Evolutionary conservation across 1,140 invertebrate species (phyloP), one percentile per base, ranked within the genome.

Genomic region (Leptinotarsa defecta): DNA sequence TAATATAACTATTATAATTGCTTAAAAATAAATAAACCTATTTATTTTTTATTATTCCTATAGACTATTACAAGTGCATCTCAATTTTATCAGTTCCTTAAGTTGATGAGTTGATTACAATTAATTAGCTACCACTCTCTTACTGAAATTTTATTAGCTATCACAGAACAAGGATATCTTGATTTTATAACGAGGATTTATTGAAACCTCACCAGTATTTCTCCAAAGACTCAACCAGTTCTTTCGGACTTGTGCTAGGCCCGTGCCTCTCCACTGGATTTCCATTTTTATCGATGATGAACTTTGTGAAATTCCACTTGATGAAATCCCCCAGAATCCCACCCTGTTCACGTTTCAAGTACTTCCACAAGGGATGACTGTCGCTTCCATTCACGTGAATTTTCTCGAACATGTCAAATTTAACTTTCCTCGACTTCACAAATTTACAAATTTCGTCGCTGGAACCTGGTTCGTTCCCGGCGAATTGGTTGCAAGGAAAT

Each of bases 271-370:
- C 91, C 0, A 98, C 91, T 1, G 94, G 93, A 64, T 93, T 85
- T 4, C 97, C 97, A 62, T 97, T 87, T 82, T 92, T 94, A 85
- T 98, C 90, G 27, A 98, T 87, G 49, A 99, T 88, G 85, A 99
- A 99, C 84, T 99, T 99, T 2, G 95, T 95, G 81, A 98, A 99
- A 86, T 99, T 99, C 97, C 97, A 99, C 83, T 98, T 98, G 77
- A 98, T 96, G 64, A 89, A 90, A 82, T 91, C 88, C n/a, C 89
- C 91, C 15, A 94, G 79, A 5, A 88, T 89, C 2, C 94, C 94
- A 13, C 52, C 67, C 43, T 75, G 78, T 72, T 79, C 64, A 17
- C 64, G 63, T 22, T 74, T 79, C 76, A 98, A 87, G 84, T 92
- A 98, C 76, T 94, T 93, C 87, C 90, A 98, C 24, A 98, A 83